A percentile compares a stretch with the other conserved stretches of the same genome.
Conservation (phyloP, 2,888 invertebrate species). For the Corbicula japonica region DNA sequence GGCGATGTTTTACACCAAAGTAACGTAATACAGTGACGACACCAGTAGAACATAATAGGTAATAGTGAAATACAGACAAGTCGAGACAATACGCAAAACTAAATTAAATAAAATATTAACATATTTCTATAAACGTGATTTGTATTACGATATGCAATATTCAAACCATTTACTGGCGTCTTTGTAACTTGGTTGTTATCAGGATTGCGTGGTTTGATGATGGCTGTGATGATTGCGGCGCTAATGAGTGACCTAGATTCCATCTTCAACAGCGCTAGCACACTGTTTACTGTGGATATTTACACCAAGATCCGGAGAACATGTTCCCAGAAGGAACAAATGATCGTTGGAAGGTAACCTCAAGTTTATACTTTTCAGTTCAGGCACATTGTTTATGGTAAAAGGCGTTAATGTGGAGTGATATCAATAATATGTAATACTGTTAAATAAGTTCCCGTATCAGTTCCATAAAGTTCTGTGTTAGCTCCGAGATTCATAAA, state of each 20-base stretch:
- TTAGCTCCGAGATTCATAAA: too few relatives aligned
- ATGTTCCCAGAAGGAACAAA: slow-evolving; percentile 78
- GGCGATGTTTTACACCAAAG: slow-evolving; percentile 48
- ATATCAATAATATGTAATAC: not conserved
- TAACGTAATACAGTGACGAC: slow-evolving; percentile 86
- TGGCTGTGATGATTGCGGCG: slow-evolving; percentile 88
- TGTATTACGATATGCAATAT: too few relatives aligned
- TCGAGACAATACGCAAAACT: too few relatives aligned
- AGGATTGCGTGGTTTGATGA: slow-evolving; percentile 84
- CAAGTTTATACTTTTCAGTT: not conserved
- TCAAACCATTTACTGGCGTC: too few relatives aligned
- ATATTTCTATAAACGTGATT: too few relatives aligned
- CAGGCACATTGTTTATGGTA: not conserved
- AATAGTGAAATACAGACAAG: too few relatives aligned
- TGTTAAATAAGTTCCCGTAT: too few relatives aligned
- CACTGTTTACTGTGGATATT: slow-evolving; percentile 84
- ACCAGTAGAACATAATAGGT: too few relatives aligned
- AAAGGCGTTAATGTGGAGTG: not conserved
- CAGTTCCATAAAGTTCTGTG: too few relatives aligned
- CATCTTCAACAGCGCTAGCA: slow-evolving; percentile 88
- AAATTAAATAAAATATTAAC: too few relatives aligned
- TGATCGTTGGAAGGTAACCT: slow-evolving; percentile 79
- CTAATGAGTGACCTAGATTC: slow-evolving; percentile 88
- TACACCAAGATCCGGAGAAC: slow-evolving; percentile 86
- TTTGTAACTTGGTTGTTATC: not conserved